A percentile compares a stretch with the other conserved stretches of the same genome.
Conservation (phyloP, 2,113 vertebrate genomes). For the Pollimyrus isidori region DNA sequence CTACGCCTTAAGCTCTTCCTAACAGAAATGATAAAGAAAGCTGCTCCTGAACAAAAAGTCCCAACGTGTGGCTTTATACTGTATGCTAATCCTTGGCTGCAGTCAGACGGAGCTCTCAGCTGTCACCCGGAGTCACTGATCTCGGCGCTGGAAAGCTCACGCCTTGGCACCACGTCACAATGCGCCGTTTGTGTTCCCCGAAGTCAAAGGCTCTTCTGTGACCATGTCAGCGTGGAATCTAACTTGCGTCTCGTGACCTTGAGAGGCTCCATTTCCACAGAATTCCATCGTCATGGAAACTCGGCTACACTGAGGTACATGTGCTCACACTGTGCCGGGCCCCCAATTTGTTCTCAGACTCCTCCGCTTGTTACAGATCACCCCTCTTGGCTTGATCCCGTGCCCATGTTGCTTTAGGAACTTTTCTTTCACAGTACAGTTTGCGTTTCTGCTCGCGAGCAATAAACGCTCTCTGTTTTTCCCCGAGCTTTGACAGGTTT, state of each 20-base stretch:
- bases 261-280: not conserved
- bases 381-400: not conserved
- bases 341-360: not conserved
- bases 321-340: not conserved
- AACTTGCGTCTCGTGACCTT: not conserved
- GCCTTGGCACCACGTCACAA: not conserved
- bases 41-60: not conserved
- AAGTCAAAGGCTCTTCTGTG: slow-evolving; percentile 1
- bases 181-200: not conserved
- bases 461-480: not conserved
- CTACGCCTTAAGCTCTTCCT: not conserved
- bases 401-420: not conserved
- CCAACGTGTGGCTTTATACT: not conserved
- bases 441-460: not conserved
- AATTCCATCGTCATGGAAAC: not conserved
- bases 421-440: not conserved
- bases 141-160: not conserved
- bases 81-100: not conserved
- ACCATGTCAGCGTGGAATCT: not conserved
- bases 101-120: not conserved
- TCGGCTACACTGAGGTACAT: not conserved
- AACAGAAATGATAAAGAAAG: not conserved
- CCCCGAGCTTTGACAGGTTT: not conserved
- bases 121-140: not conserved
- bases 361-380: not conserved